Evolutionary conservation across 2,888 invertebrate species (phyloP), one percentile per base, ranked within the genome.

Genomic region (Diarsia mendica): DNA sequence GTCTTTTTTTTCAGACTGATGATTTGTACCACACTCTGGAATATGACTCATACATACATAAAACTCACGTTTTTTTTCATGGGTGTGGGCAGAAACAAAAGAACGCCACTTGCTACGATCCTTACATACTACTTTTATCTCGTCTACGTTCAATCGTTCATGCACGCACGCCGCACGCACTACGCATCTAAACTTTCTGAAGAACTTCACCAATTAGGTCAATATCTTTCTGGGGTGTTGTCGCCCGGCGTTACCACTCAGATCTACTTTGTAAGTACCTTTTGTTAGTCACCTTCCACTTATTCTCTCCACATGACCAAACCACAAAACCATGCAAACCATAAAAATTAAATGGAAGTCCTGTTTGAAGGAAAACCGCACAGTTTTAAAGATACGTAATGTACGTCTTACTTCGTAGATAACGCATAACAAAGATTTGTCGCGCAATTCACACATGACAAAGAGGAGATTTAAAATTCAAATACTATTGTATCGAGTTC

Each of bases 401-500:
- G 49, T n/a, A 65, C 66, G 23, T 68, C 33, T 11, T 23, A 51
- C 10, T n/a, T 4, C 13, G 13, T 13, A 13, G 48, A 51, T 65
- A 72, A 65, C 80, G 79, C 78, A 79, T 81, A 77, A 48, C 65
- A 81, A 77, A 67, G 55, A 53, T 60, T 75, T 79, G 13, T 72
- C 53, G 65, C 61, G 20, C 46, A 44, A 72, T 65, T 23, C 67
- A 73, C 39, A 67, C 33, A 75, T 68, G 58, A 64, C 77, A 65
- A 58, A 77, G 23, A 70, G 20, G 6, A 67, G 23, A 86, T 87
- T 87, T 87, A 67, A 87, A 87, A 84, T 86, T 87, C 79, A 85
- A 86, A 86, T 85, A 20, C 44, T 72, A 55, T 67, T 65, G 61
- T 53, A 75, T 80, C 67, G 11, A 72, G 73, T 68, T 74, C 66